Conservation (phyloP, 2,888 invertebrate species). For the Orchesella flavescens region DNA sequence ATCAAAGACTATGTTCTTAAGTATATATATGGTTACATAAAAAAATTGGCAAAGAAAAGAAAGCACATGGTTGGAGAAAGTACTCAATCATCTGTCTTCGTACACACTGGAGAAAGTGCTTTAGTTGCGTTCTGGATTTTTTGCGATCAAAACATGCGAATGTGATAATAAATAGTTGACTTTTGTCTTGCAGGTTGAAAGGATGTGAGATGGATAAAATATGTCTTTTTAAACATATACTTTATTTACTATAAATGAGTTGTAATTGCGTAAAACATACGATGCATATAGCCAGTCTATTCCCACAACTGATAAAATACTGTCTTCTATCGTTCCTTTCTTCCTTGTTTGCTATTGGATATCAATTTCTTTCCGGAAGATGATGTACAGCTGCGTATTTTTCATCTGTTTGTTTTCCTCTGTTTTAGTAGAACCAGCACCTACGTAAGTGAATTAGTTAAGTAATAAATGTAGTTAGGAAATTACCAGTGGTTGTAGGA, state of each 20-base stretch:
- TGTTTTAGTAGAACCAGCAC: no score
- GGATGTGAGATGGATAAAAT: no score
- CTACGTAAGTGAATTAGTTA: no score
- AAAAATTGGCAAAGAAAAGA: background rate
- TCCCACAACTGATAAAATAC: constrained; percentile 1
- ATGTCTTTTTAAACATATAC: no score
- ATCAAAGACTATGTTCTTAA: background rate
- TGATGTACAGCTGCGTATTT: background rate
- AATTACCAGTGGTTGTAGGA: no score
- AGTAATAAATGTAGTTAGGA: no score
- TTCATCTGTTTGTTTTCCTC: no score
- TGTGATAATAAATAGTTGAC: no score
- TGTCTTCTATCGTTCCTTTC: background rate
- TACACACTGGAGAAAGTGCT: background rate
- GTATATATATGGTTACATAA: background rate
- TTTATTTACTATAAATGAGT: no score
- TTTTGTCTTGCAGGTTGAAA: no score
- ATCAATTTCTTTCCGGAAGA: constrained; percentile 12
- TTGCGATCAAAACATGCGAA: background rate
- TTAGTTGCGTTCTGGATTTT: background rate
- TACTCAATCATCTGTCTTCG: constrained; percentile 47
- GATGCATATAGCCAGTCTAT: no score
- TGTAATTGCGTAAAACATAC: no score
- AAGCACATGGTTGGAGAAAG: constrained; percentile 32
- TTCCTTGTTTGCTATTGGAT: constrained; percentile 12